Evolutionary conservation across 1,140 invertebrate species (phyloP).

Genomic region (Cydia strobilella): DNA sequence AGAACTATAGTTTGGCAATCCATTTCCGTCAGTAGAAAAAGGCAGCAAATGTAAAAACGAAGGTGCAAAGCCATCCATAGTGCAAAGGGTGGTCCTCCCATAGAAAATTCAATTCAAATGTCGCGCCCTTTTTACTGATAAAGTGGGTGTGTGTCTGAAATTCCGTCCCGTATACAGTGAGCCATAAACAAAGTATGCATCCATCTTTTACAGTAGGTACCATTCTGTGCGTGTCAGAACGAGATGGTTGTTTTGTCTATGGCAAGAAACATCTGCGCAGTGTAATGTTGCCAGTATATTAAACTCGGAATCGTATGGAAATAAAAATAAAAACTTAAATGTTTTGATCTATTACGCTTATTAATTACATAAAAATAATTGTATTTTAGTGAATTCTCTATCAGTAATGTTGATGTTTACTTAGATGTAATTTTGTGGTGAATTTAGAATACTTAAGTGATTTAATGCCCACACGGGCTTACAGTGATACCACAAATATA

Average conservation of each 20-base stretch:
- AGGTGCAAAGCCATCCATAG: no score
- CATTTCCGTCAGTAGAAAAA: no score
- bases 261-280: not conserved
- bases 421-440: constrained; percentile 52
- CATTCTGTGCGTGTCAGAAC: not conserved
- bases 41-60: no score
- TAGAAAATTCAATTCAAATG: no score
- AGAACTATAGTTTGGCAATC: no score
- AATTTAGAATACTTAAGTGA: constrained; percentile 38
- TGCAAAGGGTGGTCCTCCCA: no score
- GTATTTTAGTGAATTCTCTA: constrained; percentile 70
- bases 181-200: not conserved
- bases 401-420: constrained; percentile 72
- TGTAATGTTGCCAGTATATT: constrained; percentile 11
- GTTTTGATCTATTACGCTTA: constrained; percentile 80
- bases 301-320: constrained; percentile 45
- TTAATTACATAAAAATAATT: constrained; percentile 74
- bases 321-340: constrained; percentile 72
- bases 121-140: no score
- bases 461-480: not conserved
- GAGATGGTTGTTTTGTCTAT: constrained; percentile 4
- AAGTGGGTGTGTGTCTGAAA: not conserved
- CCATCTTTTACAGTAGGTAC: not conserved
- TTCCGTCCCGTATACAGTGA: not conserved
- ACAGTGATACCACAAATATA: not conserved